Base-by-base conservation (phyloP, 2,113 vertebrate genomes). In the Phyllostomus discolor region DNA sequence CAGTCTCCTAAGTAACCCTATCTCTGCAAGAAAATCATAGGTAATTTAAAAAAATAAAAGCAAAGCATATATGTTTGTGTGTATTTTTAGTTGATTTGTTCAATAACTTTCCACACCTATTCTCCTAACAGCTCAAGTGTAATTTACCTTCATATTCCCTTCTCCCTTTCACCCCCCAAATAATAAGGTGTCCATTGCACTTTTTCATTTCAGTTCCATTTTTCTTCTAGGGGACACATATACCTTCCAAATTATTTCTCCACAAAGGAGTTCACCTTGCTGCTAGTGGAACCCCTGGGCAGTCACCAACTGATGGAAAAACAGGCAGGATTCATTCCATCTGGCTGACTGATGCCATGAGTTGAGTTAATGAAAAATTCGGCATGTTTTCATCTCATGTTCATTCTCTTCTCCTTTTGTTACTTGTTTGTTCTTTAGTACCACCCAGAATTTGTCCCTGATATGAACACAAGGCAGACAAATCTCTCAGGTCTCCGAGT, bases 181-280 rank as follows among this genome's bases (percentile, higher is more conserved):
- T 57, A 93, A 57, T 48, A 43, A 76, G 76, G 11, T 43, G 41
- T 79, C 70, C 38, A 22, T 54, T 43, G 33, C 26, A 52, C 24
- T 76, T 62, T 88, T 89, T 81, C n/a, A 41, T 52, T 48, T 85
- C 26, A 57, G 7, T 57, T 89, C 72, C 66, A n/a, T 17, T 70
- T 96, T 79, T 35, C 43, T 83, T 52, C 41, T 38, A 85, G 26
- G 70, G 46, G 85, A n/a, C 92, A 78, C 64, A 19, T 10, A 93
- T 82, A 24, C 66, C 50, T 38, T 78, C 94, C 96, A 81, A 69
- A 87, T 94, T 94, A 87, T 73, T 95, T 93, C 52, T 96, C 72
- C 48, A 41, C 17, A 22, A 46, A 84, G 26, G 33, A 70, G 7
- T 50, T n/a, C 3, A 48, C 67, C 62, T 69, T 16, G 57, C 64